Evolutionary conservation across 2,797 vertebrate genomes (phyloP).

Genomic region (Gila robusta): DNA sequence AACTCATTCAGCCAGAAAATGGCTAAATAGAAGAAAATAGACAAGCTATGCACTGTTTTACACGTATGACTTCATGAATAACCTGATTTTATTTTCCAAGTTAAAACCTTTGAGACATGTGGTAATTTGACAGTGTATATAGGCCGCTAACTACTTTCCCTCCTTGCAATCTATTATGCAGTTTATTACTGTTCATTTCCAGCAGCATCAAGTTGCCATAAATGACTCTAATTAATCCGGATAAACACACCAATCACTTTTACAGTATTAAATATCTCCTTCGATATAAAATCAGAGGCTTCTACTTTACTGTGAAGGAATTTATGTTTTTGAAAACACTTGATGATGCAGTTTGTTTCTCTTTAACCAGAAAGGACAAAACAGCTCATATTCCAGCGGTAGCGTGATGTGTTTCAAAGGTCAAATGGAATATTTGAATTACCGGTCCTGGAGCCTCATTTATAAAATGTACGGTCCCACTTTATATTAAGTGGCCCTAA

Average conservation of each 20-base stretch:
- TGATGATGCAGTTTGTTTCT: slow-evolving; percentile 8
- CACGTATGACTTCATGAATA: not conserved
- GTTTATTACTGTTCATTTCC: slow-evolving; percentile 10
- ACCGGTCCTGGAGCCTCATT: not conserved
- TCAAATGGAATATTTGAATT: not conserved
- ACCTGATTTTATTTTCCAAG: not conserved
- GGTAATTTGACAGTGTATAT: not conserved
- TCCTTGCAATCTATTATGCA: slow-evolving; percentile 14
- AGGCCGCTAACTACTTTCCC: not conserved
- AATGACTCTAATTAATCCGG: not conserved
- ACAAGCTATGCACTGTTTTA: not conserved
- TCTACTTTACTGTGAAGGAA: not conserved
- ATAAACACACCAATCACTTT: slow-evolving; percentile 25
- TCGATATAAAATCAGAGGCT: not conserved
- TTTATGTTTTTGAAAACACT: not conserved
- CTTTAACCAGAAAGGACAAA: not conserved
- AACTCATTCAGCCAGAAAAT: not conserved
- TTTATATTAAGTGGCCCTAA: too few relatives aligned
- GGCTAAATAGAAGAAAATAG: not conserved
- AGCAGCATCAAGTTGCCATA: slow-evolving; percentile 22
- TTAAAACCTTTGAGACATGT: not conserved
- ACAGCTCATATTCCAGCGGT: not conserved
- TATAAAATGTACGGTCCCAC: not conserved
- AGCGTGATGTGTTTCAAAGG: not conserved
- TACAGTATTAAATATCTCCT: not conserved